phyloP scores from a whole-genome alignment of 2,888 invertebrate genomes.

The Unio delphinus region DNA sequence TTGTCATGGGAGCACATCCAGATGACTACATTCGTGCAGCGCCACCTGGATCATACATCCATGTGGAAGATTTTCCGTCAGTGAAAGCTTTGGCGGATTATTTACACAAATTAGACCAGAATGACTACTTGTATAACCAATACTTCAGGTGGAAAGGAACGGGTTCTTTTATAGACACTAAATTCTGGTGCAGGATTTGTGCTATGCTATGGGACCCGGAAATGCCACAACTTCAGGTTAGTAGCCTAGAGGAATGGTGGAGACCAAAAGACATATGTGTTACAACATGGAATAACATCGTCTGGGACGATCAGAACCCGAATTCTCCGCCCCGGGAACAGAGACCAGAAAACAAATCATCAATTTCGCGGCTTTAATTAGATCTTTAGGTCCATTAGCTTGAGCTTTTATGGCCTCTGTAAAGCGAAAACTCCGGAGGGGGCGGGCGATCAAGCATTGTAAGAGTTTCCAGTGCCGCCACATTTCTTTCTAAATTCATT shows the following conservation, averaged over 20 bases:
- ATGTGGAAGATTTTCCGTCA: slow-evolving; percentile 92
- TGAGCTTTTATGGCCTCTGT: too few relatives aligned
- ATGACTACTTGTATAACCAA: slow-evolving; percentile 91
- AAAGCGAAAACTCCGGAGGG: too few relatives aligned
- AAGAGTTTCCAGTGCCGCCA: too few relatives aligned
- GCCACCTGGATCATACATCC: slow-evolving; percentile 92
- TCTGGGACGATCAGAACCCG: too few relatives aligned
- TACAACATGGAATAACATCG: neutral
- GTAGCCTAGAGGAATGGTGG: slow-evolving; percentile 94
- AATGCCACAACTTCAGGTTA: slow-evolving; percentile 73
- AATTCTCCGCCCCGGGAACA: too few relatives aligned
- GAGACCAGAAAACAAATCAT: too few relatives aligned
- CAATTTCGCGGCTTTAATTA: too few relatives aligned
- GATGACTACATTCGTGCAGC: slow-evolving; percentile 90
- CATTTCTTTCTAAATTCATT: too few relatives aligned
- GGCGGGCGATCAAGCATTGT: too few relatives aligned
- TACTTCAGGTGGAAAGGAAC: slow-evolving; percentile 91
- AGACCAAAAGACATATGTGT: slow-evolving; percentile 68
- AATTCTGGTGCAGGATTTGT: slow-evolving; percentile 54
- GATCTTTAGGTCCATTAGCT: too few relatives aligned
- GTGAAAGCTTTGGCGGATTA: slow-evolving; percentile 89
- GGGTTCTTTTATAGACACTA: slow-evolving; percentile 44
- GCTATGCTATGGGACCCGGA: slow-evolving; percentile 47
- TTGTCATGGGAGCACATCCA: slow-evolving; percentile 95
- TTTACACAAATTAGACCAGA: slow-evolving; percentile 85